These are phyloP conservation scores for Benthosema pterotum DNA, from an alignment of 2,797 vertebrate species.

Conservation along the genomic window DNA sequence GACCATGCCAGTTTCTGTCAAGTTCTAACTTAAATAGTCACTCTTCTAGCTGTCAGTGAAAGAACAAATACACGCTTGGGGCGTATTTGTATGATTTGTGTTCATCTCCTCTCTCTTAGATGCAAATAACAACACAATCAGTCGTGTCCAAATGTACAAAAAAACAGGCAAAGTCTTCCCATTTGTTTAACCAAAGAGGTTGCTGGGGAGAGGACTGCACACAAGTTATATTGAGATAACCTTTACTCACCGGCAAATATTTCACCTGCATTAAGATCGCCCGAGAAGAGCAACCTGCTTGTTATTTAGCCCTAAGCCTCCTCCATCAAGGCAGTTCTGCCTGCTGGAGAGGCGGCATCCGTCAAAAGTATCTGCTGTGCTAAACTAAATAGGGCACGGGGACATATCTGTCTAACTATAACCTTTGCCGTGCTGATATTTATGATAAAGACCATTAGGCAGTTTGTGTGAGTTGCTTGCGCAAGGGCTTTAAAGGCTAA, in stretches of 20 bases:
- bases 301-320: constrained; percentile 74
- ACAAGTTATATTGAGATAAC: constrained; percentile 83
- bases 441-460: constrained; percentile 75
- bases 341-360: constrained; percentile 64
- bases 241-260: constrained; percentile 82
- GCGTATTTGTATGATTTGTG: constrained; percentile 17
- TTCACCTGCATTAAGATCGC: constrained; percentile 77
- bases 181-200: constrained; percentile 67
- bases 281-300: constrained; percentile 67
- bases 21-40: constrained; percentile 30
- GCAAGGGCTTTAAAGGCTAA: constrained; percentile 76
- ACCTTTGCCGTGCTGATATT: constrained; percentile 76
- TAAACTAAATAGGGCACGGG: constrained; percentile 77
- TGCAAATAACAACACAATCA: constrained; percentile 16
- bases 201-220: constrained; percentile 63
- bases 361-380: constrained; percentile 64
- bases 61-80: background rate
- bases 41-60: background rate
- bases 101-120: background rate
- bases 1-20: no score
- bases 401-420: constrained; percentile 79
- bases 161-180: constrained; percentile 60
- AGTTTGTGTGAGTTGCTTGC: constrained; percentile 73
- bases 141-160: constrained; percentile 38
- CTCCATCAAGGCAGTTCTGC: constrained; percentile 68